These are phyloP conservation scores for Neodiprion pinetum DNA, from an alignment of 1,140 invertebrate species.

Conservation along the genomic window DNA sequence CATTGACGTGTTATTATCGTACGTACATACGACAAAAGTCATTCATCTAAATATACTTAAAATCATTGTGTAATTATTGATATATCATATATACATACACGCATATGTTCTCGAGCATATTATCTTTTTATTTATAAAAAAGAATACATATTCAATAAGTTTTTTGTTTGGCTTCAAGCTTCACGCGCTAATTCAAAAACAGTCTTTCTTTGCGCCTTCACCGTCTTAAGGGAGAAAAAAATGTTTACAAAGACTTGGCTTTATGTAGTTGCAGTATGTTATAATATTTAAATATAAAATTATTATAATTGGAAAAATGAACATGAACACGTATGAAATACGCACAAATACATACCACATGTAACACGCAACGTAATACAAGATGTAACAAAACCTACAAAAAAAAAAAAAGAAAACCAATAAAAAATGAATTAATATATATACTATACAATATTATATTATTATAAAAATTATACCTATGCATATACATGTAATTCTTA, in stretches of 20 bases:
- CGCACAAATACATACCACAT: conserved; percentile 19
- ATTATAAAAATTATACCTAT: conserved; percentile 30
- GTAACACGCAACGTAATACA: conserved; percentile 19
- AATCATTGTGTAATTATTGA: neutral
- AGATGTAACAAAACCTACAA: conserved; percentile 26
- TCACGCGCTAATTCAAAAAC: conserved; percentile 41
- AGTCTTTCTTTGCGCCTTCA: conserved; percentile 28
- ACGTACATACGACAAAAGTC: conserved; percentile 36
- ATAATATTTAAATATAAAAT: neutral
- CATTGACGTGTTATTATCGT: conserved; percentile 36
- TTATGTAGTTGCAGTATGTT: neutral
- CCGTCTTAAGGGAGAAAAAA: neutral
- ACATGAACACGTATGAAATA: neutral
- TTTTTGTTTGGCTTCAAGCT: conserved; percentile 51
- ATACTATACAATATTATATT: conserved; percentile 29
- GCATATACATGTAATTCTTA: conserved; percentile 33
- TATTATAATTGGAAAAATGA: neutral
- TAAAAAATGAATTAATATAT: conserved; percentile 20
- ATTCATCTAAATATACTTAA: conserved; percentile 22
- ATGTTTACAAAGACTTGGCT: neutral
- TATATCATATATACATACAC: conserved; percentile 40
- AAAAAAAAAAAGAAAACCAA: conserved; percentile 24
- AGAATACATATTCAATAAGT: conserved; percentile 35
- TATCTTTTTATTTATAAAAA: conserved; percentile 33
- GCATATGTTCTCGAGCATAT: conserved; percentile 32